Conservation (phyloP, 2,888 invertebrate species). For the Blastobasis adustella region DNA sequence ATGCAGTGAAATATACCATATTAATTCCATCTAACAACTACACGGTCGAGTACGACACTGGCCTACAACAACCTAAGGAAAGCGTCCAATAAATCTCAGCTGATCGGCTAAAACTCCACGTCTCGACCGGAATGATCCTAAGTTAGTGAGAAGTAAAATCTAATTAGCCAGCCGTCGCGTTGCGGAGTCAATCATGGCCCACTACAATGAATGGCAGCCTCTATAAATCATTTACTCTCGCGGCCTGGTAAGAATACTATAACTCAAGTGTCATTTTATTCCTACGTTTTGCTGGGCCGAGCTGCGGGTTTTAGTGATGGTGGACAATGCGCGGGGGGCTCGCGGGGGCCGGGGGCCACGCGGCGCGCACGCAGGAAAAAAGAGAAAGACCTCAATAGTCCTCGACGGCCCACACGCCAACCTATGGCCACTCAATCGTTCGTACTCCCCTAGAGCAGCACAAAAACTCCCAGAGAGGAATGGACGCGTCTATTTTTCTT, state of each 20-base stretch:
- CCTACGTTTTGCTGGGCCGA: slow-evolving; percentile 40
- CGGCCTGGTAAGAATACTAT: slow-evolving; percentile 25
- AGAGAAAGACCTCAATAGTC: slow-evolving; percentile 56
- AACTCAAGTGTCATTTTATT: slow-evolving; percentile 50
- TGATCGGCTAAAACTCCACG: neutral
- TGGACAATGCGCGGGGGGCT: slow-evolving; percentile 38
- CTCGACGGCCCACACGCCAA: slow-evolving; percentile 68
- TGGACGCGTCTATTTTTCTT: neutral
- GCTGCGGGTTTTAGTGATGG: slow-evolving; percentile 55
- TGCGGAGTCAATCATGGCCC: slow-evolving; percentile 11
- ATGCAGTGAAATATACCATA: slow-evolving; percentile 14
- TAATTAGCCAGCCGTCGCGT: slow-evolving; percentile 10
- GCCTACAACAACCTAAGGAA: too few species aligned
- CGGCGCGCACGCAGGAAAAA: slow-evolving; percentile 51
- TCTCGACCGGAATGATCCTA: too few species aligned
- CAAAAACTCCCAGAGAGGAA: slow-evolving; percentile 33
- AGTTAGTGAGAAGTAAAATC: slow-evolving; percentile 1
- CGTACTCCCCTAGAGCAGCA: slow-evolving; percentile 41
- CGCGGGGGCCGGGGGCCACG: slow-evolving; percentile 21
- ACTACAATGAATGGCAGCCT: slow-evolving; percentile 18
- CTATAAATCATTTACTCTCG: slow-evolving; percentile 46
- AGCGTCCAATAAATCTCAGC: too few species aligned
- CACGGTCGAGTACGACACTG: neutral
- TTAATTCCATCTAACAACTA: slow-evolving; percentile 10
- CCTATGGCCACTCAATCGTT: slow-evolving; percentile 69